Percentiles rank a stretch among this genome's conserved stretches.
These are phyloP conservation scores for Gymnosoma rotundatum DNA, from an alignment of 2,888 invertebrate species.

Conservation along the genomic window DNA sequence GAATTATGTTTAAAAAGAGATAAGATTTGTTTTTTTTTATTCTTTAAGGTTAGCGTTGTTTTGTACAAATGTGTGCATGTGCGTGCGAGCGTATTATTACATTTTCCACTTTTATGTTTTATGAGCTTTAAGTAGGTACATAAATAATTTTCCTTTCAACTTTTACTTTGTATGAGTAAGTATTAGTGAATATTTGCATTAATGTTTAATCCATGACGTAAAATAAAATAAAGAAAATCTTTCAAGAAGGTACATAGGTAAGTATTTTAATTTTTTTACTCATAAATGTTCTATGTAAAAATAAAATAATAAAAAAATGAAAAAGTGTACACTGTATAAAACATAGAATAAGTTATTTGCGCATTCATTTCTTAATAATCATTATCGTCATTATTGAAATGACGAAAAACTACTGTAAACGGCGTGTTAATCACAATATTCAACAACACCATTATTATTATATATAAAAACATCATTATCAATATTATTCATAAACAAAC, in stretches of 20 bases:
- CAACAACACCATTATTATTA: conserved; percentile 31
- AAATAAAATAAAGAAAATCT: neutral
- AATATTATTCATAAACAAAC: conserved; percentile 20
- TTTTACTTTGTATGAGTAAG: neutral
- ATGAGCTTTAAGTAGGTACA: neutral
- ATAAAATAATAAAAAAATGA: neutral
- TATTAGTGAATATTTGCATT: conserved; percentile 24
- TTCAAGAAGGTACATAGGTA: too few relatives aligned
- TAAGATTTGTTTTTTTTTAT: neutral
- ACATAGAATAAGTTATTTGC: too few relatives aligned
- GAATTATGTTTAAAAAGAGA: neutral
- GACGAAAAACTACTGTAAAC: neutral
- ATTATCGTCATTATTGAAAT: conserved; percentile 16
- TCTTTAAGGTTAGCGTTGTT: neutral
- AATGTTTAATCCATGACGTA: neutral
- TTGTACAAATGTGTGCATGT: neutral
- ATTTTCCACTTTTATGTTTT: neutral
- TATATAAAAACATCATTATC: conserved; percentile 46
- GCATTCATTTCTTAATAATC: conserved; percentile 21
- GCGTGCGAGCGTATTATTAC: neutral
- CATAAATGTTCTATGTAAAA: too few relatives aligned
- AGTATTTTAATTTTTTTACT: too few relatives aligned
- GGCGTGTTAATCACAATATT: conserved; percentile 7
- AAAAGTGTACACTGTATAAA: neutral
- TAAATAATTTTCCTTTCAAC: neutral